Evolutionary conservation across 2,113 vertebrate genomes (phyloP), one percentile per base, ranked within the genome.

Genomic region (Syngnathoides biaculeatus): DNA sequence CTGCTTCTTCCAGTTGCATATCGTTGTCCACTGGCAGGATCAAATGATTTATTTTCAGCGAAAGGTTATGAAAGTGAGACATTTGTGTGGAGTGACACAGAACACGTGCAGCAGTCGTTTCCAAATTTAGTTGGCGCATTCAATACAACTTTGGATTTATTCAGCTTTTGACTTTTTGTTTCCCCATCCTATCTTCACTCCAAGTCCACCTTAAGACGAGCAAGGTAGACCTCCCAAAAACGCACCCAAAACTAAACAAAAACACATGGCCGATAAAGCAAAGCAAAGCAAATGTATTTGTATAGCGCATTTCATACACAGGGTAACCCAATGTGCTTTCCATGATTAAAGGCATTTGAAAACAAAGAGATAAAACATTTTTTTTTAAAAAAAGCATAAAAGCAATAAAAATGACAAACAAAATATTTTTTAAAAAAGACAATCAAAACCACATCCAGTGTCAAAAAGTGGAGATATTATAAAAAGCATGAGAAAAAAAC

Each of bases 1-100:
- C 50, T 67, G 39, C 68, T 74, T 71, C 22, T 67, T 73, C 60
- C 62, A 75, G 67, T 42, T 40, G 38, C 13, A 11, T 78, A 64
- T 12, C 30, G 10, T 26, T 71, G 43, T 57, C 4, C 1, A 67
- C 59, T 55, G 10, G 22, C 13, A 67, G 45, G 50, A 13, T 4
- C n/a, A 4, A 45, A 40, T 27, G 26, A 39, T 73, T 76, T 60
- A 60, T 66, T 48, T 50, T 62, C 61, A 68, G 53, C 50, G 48
- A 63, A 65, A 39, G 20, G 17, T 57, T 38, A 22, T 38, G 17
- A 61, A 62, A 60, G 22, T 26, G 24, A 62, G 40, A 17, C 40
- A 1, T 47, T 65, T 30, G 22, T 62, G 8, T 15, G 22, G 39
- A 43, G 6, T 62, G 60, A 62, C 39, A 43, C 40, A 4, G 7